Conservation (phyloP, 2,113 vertebrate genomes). For the Nyctibius bracteatus region DNA sequence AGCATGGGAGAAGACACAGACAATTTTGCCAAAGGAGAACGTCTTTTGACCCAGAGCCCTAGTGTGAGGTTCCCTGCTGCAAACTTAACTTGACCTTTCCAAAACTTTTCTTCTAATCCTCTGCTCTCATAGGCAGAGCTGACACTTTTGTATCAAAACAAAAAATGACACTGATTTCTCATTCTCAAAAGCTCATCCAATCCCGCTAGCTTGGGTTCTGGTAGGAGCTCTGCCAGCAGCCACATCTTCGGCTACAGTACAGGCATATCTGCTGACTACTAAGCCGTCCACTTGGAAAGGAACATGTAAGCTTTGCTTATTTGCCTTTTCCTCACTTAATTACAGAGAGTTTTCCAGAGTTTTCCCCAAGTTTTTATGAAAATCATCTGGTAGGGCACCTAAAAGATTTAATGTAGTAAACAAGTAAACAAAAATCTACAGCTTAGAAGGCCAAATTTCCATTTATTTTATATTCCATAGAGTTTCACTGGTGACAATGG, state of each 20-base stretch:
- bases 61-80: background rate
- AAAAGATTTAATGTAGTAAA: background rate
- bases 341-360: background rate
- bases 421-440: background rate
- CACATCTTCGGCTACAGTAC: background rate
- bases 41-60: background rate
- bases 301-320: background rate
- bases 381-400: background rate
- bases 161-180: background rate
- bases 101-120: background rate
- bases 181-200: background rate
- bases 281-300: background rate
- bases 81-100: background rate
- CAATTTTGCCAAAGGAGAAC: background rate
- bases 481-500: background rate
- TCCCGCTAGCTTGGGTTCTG: background rate
- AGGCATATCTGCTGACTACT: background rate
- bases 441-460: background rate
- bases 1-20: background rate
- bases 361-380: conserved; percentile 4
- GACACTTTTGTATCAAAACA: background rate
- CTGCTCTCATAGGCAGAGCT: background rate
- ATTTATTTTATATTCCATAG: background rate
- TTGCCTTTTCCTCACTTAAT: background rate
- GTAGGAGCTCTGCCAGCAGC: background rate